Evolutionary conservation across 2,797 vertebrate genomes (phyloP).

Genomic region (Bovichtus diacanthus): DNA sequence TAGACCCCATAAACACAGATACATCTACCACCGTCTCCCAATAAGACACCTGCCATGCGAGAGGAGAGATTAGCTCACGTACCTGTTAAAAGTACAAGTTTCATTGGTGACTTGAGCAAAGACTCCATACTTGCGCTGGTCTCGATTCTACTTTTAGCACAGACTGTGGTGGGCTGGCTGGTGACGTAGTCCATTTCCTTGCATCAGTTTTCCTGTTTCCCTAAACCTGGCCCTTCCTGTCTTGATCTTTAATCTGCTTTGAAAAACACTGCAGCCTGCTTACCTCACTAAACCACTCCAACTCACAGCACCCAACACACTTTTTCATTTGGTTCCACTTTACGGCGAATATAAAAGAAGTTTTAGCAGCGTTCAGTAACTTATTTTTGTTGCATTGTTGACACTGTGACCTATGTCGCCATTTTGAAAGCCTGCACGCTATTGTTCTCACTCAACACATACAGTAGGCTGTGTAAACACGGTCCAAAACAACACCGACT

Average conservation of each 20-base stretch:
- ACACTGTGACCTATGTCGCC: slow-evolving; percentile 34
- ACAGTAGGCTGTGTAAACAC: slow-evolving; percentile 65
- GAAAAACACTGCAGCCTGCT: slow-evolving; percentile 64
- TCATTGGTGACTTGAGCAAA: slow-evolving; percentile 84
- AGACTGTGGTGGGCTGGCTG: slow-evolving; percentile 73
- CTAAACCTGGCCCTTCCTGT: slow-evolving; percentile 89
- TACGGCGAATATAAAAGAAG: neutral
- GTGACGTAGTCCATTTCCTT: slow-evolving; percentile 85
- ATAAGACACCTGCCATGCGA: slow-evolving; percentile 4
- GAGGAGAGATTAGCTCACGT: slow-evolving; percentile 60
- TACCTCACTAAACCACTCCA: slow-evolving; percentile 7
- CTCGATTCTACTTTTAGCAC: slow-evolving; percentile 78
- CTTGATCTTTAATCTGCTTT: slow-evolving; percentile 81
- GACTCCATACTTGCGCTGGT: slow-evolving; percentile 81
- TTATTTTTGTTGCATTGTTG: slow-evolving; percentile 3
- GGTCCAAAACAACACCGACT: slow-evolving; percentile 57
- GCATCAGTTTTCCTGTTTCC: slow-evolving; percentile 89
- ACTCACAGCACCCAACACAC: slow-evolving; percentile 5
- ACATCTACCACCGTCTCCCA: neutral
- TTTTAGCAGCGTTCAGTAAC: neutral
- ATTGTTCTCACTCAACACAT: slow-evolving; percentile 72
- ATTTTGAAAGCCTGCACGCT: slow-evolving; percentile 49
- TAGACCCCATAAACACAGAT: neutral
- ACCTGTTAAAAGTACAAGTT: slow-evolving; percentile 88
- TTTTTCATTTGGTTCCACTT: neutral